These are phyloP conservation scores for Lamproptera curius DNA, from an alignment of 2,888 invertebrate genomes.

Conservation along the genomic window DNA sequence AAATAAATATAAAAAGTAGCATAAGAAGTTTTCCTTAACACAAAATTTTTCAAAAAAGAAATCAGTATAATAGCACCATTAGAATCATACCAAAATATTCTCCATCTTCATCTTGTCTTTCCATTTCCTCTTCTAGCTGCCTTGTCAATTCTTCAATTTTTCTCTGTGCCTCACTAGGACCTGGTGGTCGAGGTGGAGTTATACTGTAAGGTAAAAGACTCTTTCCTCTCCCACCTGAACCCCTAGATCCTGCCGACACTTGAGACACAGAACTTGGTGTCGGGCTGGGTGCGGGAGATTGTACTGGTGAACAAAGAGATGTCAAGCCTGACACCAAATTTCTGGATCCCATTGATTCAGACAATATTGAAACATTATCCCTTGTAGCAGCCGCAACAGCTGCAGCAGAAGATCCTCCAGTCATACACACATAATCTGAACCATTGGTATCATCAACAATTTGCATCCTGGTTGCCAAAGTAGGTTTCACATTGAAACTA, in stretches of 20 bases:
- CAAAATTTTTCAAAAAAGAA: no score
- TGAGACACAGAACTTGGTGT: constrained; percentile 81
- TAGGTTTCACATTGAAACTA: constrained; percentile 39
- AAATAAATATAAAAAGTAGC: no score
- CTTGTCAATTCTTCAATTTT: constrained; percentile 95
- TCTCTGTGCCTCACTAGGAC: constrained; percentile 94
- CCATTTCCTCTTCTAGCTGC: constrained; percentile 96
- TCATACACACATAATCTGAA: constrained; percentile 91
- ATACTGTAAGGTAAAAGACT: constrained; percentile 91
- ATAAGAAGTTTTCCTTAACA: no score
- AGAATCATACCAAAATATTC: constrained; percentile 93
- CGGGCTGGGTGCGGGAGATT: constrained; percentile 80
- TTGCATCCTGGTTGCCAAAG: constrained; percentile 58
- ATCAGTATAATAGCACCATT: no score
- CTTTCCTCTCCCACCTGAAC: constrained; percentile 77
- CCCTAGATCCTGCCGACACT: constrained; percentile 78
- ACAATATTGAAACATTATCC: constrained; percentile 58
- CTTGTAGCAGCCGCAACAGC: constrained; percentile 64
- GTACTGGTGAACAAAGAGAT: constrained; percentile 71
- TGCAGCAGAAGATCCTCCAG: constrained; percentile 81
- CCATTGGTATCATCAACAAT: constrained; percentile 85
- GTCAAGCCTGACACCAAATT: constrained; percentile 64
- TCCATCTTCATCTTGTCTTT: constrained; percentile 95
- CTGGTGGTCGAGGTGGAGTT: constrained; percentile 91
- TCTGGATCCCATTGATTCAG: constrained; percentile 58